Conservation (phyloP, 1,140 invertebrate genomes). For the Drosophila ananassae region DNA sequence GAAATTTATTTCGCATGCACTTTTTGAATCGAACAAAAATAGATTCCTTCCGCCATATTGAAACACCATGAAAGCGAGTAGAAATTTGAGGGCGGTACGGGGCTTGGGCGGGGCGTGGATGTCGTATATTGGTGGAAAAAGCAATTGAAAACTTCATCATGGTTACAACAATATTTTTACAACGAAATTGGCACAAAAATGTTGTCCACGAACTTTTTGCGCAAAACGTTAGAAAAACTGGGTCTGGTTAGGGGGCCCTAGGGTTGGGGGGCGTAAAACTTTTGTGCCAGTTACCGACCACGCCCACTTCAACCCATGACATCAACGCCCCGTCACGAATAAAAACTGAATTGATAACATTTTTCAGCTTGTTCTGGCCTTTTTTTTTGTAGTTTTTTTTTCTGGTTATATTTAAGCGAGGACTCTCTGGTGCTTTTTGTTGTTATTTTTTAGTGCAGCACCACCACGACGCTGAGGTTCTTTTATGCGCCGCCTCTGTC, state of each 20-base stretch:
- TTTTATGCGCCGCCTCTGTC: slow-evolving; percentile 29
- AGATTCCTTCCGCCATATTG: slow-evolving; percentile 68
- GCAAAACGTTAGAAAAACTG: slow-evolving; percentile 62
- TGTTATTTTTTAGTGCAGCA: slow-evolving; percentile 27
- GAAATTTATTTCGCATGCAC: slow-evolving; percentile 76
- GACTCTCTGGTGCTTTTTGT: slow-evolving; percentile 12
- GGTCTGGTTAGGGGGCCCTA: not conserved
- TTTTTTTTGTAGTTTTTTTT: slow-evolving; percentile 8
- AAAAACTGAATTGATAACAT: slow-evolving; percentile 78
- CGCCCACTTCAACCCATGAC: slow-evolving; percentile 54
- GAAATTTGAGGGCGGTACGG: not conserved
- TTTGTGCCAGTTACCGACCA: slow-evolving; percentile 58
- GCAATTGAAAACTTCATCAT: slow-evolving; percentile 82
- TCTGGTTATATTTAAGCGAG: slow-evolving; percentile 7
- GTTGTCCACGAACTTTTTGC: slow-evolving; percentile 73
- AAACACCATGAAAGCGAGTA: slow-evolving; percentile 18
- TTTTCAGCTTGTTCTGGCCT: slow-evolving; percentile 61
- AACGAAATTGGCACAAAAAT: slow-evolving; percentile 82
- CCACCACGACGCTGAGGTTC: slow-evolving; percentile 2
- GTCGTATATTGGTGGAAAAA: slow-evolving; percentile 64
- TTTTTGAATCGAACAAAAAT: slow-evolving; percentile 78
- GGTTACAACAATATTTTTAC: slow-evolving; percentile 80
- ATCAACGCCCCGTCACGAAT: slow-evolving; percentile 61
- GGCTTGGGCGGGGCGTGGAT: slow-evolving; percentile 8
- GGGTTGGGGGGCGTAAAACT: slow-evolving; percentile 21